A percentile compares a stretch with the other conserved stretches of the same genome.
These are phyloP conservation scores for Philhelius pedissequus DNA, from an alignment of 2,888 invertebrate species.

Conservation along the genomic window DNA sequence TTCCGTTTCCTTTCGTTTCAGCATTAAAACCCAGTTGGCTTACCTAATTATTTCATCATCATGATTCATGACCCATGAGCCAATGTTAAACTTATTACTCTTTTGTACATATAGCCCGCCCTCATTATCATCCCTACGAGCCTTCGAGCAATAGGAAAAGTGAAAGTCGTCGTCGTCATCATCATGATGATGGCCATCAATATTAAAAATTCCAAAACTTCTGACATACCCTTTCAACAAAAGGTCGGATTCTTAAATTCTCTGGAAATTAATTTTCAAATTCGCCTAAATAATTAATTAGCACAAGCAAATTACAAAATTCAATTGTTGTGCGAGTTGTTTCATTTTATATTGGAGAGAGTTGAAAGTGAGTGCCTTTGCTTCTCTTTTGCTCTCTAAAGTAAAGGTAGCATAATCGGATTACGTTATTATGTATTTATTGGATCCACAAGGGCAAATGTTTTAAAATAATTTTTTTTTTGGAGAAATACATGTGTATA, in stretches of 20 bases:
- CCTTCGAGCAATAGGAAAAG: neutral
- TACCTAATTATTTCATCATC: constrained; percentile 49
- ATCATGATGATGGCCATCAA: constrained; percentile 24
- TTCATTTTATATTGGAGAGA: neutral
- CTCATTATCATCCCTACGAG: neutral
- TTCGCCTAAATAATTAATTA: constrained; percentile 79
- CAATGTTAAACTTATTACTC: constrained; percentile 19
- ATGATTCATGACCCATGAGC: too few relatives aligned
- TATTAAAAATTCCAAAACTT: constrained; percentile 67
- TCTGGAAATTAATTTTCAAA: constrained; percentile 79
- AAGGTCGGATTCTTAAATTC: constrained; percentile 67
- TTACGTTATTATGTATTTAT: constrained; percentile 56
- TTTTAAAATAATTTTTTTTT: constrained; percentile 25
- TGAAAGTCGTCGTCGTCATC: constrained; percentile 42
- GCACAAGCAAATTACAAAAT: constrained; percentile 78
- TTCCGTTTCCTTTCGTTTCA: constrained; percentile 3
- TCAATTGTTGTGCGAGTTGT: constrained; percentile 75
- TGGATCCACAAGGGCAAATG: constrained; percentile 43
- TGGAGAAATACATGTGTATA: neutral
- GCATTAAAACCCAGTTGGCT: neutral
- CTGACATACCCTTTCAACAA: constrained; percentile 59
- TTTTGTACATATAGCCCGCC: neutral
- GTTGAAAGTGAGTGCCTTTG: neutral
- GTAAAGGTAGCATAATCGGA: constrained; percentile 61
- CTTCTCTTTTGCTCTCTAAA: neutral